phyloP scores from a whole-genome alignment of 2,888 invertebrate genomes.

The Synanthedon formicaeformis region DNA sequence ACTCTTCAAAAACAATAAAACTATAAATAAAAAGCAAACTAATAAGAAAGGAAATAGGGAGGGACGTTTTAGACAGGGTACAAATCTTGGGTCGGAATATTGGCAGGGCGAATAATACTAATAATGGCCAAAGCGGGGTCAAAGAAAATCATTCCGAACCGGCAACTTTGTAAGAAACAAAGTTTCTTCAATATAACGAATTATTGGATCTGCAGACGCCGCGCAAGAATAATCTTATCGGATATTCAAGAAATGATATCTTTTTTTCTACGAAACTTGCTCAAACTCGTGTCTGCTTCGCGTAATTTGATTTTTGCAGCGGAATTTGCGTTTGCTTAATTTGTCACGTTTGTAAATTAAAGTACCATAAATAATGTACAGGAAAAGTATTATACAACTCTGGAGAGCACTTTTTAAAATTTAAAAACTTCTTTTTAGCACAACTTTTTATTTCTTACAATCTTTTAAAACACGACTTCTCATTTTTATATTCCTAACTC shows the following conservation, averaged over 20 bases:
- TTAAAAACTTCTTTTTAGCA: too few species aligned
- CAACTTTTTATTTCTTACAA: too few species aligned
- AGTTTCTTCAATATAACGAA: conserved; percentile 62
- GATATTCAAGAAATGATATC: conserved; percentile 40
- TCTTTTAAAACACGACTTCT: too few species aligned
- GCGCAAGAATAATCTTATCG: conserved; percentile 35
- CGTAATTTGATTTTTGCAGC: conserved; percentile 1
- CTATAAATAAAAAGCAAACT: not conserved
- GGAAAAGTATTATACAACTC: too few species aligned
- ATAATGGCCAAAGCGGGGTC: conserved; percentile 42
- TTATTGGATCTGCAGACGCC: conserved; percentile 56
- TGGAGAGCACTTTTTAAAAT: too few species aligned
- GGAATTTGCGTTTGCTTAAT: not conserved
- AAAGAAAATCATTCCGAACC: conserved; percentile 51
- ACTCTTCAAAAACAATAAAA: not conserved
- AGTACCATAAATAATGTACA: not conserved
- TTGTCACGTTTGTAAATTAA: not conserved
- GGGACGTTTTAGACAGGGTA: conserved; percentile 1
- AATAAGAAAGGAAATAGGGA: not conserved
- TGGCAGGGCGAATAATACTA: conserved; percentile 46
- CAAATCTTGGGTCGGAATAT: conserved; percentile 22
- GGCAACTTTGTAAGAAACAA: conserved; percentile 41
- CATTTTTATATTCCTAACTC: too few species aligned
- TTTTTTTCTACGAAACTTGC: conserved; percentile 25
- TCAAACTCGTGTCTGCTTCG: not conserved